Percentiles rank a stretch among this genome's conserved stretches.
Conservation (phyloP, 2,888 invertebrate species). For the Slavum lentiscoides region DNA sequence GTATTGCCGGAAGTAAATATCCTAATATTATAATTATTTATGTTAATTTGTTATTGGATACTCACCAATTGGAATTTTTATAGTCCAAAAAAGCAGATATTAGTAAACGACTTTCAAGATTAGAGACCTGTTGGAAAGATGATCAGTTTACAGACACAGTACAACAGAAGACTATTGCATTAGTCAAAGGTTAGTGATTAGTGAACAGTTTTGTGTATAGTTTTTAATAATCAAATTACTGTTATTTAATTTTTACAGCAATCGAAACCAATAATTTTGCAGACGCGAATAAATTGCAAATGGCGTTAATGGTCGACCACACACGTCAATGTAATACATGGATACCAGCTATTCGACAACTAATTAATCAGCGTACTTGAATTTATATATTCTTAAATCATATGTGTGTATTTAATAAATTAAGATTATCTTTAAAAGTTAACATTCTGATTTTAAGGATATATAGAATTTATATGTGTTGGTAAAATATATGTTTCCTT, state of each 20-base stretch:
- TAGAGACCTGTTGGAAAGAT: constrained; percentile 42
- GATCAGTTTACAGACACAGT: constrained; percentile 38
- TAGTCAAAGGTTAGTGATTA: constrained; percentile 32
- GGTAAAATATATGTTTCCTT: not conserved
- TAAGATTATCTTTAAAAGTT: not conserved
- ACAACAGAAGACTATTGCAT: constrained; percentile 37
- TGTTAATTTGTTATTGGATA: not conserved
- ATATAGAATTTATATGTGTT: too few relatives aligned
- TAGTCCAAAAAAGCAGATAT: constrained; percentile 33
- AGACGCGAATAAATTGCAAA: constrained; percentile 48
- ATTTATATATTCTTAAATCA: constrained; percentile 8
- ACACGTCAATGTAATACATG: constrained; percentile 45
- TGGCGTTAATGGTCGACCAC: constrained; percentile 49
- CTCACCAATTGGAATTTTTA: not conserved
- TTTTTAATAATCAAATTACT: not conserved
- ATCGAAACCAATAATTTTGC: constrained; percentile 17
- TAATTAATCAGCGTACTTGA: constrained; percentile 31
- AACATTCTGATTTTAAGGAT: too few relatives aligned
- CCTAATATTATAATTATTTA: not conserved
- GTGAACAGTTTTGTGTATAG: not conserved
- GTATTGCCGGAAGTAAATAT: constrained; percentile 21
- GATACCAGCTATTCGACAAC: constrained; percentile 45
- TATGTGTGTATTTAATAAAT: constrained; percentile 22
- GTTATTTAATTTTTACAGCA: constrained; percentile 22
- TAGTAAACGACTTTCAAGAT: constrained; percentile 27